phyloP scores from a whole-genome alignment of 2,888 invertebrate species.

The Dolichomitus sp. region DNA sequence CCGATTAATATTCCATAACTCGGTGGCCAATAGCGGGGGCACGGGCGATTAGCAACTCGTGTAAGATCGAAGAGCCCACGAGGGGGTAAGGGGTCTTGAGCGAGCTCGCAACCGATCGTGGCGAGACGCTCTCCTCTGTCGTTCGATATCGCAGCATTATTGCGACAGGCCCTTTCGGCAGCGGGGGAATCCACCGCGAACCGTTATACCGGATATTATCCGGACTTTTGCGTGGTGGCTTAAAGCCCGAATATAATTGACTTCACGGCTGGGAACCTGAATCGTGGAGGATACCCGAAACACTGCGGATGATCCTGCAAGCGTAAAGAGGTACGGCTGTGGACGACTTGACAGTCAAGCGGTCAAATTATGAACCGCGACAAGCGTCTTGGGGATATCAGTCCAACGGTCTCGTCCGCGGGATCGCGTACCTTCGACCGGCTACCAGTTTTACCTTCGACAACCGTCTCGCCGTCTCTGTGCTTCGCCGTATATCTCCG shows the following conservation, averaged over 20 bases:
- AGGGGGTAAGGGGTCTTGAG: slow-evolving; percentile 45
- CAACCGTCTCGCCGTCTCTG: slow-evolving; percentile 10
- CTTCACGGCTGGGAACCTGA: neutral
- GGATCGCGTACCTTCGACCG: slow-evolving; percentile 61
- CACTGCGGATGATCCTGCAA: slow-evolving; percentile 73
- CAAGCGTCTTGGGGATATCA: neutral
- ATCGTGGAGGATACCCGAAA: slow-evolving; percentile 69
- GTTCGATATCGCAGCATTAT: slow-evolving; percentile 55
- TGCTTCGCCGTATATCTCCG: neutral
- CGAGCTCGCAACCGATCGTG: slow-evolving; percentile 54
- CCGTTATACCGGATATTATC: slow-evolving; percentile 8
- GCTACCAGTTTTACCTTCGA: slow-evolving; percentile 56
- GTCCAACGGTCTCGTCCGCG: neutral
- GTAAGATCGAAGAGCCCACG: slow-evolving; percentile 28
- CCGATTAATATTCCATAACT: slow-evolving; percentile 26
- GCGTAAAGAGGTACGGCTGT: neutral
- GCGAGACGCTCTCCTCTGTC: slow-evolving; percentile 50
- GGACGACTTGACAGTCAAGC: neutral
- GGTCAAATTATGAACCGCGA: neutral
- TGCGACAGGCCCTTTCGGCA: slow-evolving; percentile 21
- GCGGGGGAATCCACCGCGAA: slow-evolving; percentile 31
- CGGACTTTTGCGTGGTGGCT: neutral
- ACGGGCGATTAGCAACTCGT: slow-evolving; percentile 9
- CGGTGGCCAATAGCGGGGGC: neutral
- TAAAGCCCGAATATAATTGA: neutral